Evolutionary conservation across 92 coral and sea anemone species (phyloP), one percentile per base, ranked within the genome.

Genomic region (Virgularia gustaviana): DNA sequence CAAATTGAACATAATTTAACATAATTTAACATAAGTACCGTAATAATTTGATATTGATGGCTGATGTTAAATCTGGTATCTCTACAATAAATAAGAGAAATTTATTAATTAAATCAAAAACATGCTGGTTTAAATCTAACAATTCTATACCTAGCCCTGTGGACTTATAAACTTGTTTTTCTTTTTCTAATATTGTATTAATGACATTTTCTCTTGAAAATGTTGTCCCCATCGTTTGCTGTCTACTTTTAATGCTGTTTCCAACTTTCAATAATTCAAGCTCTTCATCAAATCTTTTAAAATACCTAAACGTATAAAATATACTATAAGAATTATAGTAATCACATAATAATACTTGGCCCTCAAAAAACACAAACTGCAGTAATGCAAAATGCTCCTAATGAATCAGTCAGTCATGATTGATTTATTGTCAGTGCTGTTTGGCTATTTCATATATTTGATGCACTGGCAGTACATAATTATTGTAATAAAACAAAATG

Each of bases 261-360:
- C 88, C 90, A 45, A 79, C 67, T 51, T 79, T 87, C 29, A 92
- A 86, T 49, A 73, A 77, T 62, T 86, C 81, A 18, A 92, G 86
- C 55, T 92, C 98, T 30, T 66, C 73, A 24, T 92, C 98, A 89
- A 89, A 92, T 2, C 98, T 86, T 57, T 80, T 86, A 19, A 92
- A 88, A 63, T 92, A 92, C 62, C 98, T 92, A 51, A 11, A 52
- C 34, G 47, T 49, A 19, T 23, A 18, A n/a, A 16, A 45, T 42
- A 22, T 24, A 20, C 7, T 51, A 44, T 25, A 18, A 2, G 15
- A 11, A 13, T 8, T n/a, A 53, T 53, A 16, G 16, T 1, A 53
- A 53, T 11, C 45, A 39, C 45, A 39, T 39, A 39, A 7, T 39
- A 39, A 7, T 39, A 39, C 15, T 39, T 7, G 55, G 4, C 3